Evolutionary conservation across 2,797 vertebrate species (phyloP), one percentile per base, ranked within the genome.

Genomic region (Gouania willdenowi): DNA sequence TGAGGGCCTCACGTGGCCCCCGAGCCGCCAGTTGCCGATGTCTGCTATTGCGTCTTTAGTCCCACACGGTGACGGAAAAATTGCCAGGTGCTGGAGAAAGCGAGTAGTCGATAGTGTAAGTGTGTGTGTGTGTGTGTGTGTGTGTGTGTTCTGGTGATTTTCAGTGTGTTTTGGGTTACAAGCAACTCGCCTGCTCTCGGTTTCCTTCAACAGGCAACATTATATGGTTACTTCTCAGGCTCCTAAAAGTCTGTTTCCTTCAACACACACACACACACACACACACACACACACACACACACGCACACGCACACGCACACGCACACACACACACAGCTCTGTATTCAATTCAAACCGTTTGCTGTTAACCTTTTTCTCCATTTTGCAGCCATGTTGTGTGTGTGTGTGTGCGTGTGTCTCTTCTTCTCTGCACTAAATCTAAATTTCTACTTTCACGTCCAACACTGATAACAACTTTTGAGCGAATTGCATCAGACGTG

Each of bases 191-290:
- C 11, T 4, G 45, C 47, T 60, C 43, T 39, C 6, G 36, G 28
- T 5, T 5, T 42, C 66, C 46, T 66, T 39, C 75, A 78, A 68
- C 66, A 47, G 54, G 69, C 61, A 40, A 70, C 69, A 70, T 79
- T 76, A 75, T 33, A 66, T 8, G 19, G 18, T 59, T 58, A 57
- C 50, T 5, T 58, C 39, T 42, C 41, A 37, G 78, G 71, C 79
- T 79, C 75, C 77, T 71, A 67, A 26, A 49, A 66, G 76, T 80
- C 71, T 75, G 47, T 64, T n/a, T 42, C 36, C 35, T 25, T 22
- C 48, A 6, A 34, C 23, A 57, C 35, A 41, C 45, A 41, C 65
- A 36, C 45, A 32, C 51, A 40, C 52, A 8, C 22, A 15, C 33
- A 33, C 31, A 24, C 41, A 42, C 43, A 26, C 54, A 35, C 22